These are phyloP conservation scores for Caprella mutica DNA, from an alignment of 2,888 invertebrate species.

Conservation along the genomic window DNA sequence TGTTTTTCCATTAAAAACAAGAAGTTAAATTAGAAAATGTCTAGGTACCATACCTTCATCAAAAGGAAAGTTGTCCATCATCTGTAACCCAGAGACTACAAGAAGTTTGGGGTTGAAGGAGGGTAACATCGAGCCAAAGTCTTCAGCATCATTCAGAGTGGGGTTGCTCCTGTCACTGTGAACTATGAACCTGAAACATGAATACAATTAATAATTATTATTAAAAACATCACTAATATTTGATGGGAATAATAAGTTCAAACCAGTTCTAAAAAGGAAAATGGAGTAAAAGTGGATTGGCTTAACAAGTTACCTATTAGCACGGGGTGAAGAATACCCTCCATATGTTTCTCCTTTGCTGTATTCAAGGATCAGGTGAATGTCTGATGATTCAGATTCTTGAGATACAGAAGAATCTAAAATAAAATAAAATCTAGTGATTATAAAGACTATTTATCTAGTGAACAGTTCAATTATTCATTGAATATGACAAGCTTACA, in stretches of 20 bases:
- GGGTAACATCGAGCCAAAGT: slow-evolving; percentile 52
- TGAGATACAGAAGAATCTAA: no score
- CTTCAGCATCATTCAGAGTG: slow-evolving; percentile 57
- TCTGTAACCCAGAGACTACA: slow-evolving; percentile 70
- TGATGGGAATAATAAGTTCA: no score
- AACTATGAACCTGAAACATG: slow-evolving; percentile 53
- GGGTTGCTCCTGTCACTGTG: slow-evolving; percentile 75
- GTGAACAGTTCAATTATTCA: no score
- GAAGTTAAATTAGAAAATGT: no score
- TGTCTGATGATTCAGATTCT: no score
- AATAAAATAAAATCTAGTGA: no score
- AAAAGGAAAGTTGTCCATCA: slow-evolving; percentile 76
- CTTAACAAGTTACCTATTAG: slow-evolving; percentile 52
- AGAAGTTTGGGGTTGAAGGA: slow-evolving; percentile 58
- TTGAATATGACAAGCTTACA: no score
- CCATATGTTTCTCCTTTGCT: slow-evolving; percentile 68
- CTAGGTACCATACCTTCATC: slow-evolving; percentile 46
- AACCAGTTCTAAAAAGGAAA: not conserved
- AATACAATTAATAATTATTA: no score
- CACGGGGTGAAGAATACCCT: slow-evolving; percentile 56
- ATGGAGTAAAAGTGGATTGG: not conserved
- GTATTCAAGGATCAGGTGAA: slow-evolving; percentile 70
- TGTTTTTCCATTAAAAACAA: no score
- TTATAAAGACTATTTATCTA: no score
- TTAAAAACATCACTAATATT: no score